phyloP scores from a whole-genome alignment of 1,140 invertebrate species.

The Drosophila ohnishii region DNA sequence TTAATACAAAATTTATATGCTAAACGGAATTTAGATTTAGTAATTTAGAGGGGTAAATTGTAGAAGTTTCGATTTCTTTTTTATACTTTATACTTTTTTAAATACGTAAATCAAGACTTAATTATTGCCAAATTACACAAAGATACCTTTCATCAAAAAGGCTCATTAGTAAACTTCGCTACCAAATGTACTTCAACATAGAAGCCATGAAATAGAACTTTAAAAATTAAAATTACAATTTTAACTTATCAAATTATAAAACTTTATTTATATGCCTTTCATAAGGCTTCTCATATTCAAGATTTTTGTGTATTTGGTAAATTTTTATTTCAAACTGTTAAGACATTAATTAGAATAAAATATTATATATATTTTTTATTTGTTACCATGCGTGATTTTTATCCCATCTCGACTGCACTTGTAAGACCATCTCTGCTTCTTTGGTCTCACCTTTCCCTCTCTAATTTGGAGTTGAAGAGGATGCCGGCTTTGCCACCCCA shows the following conservation, averaged over 20 bases:
- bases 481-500: conserved; percentile 20
- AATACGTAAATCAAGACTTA: neutral
- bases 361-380: neutral
- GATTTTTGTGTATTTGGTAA: too few relatives aligned
- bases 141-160: too few relatives aligned
- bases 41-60: neutral
- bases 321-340: too few relatives aligned
- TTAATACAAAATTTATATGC: neutral
- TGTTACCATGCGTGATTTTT: conserved; percentile 12
- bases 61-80: neutral
- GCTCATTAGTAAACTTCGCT: too few relatives aligned
- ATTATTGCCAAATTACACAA: too few relatives aligned
- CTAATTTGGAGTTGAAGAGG: conserved; percentile 13
- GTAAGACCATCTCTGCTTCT: neutral
- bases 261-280: too few relatives aligned
- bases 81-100: neutral
- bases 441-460: neutral
- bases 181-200: too few relatives aligned
- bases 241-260: too few relatives aligned
- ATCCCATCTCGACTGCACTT: conserved; percentile 12
- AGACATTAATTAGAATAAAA: neutral
- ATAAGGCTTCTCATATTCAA: too few relatives aligned
- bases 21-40: neutral
- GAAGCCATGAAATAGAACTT: too few relatives aligned
- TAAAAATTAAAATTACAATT: too few relatives aligned